Evolutionary conservation across 2,113 vertebrate species (phyloP).

Genomic region (Tricholaema leucomelas): DNA sequence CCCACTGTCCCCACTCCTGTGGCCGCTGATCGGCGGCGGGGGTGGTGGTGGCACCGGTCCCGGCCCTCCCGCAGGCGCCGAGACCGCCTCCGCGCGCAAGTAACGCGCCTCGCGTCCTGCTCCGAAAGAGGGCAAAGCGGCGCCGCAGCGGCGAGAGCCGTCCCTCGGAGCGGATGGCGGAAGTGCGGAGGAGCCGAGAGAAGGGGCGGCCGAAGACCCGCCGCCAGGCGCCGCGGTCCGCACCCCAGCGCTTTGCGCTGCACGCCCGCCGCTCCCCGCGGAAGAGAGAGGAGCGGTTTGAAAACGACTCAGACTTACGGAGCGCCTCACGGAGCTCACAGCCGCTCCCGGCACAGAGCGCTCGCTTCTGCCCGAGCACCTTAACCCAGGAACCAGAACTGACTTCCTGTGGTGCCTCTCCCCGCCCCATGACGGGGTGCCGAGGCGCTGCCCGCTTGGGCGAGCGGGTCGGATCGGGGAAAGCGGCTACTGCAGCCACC

Average conservation of each 20-base stretch:
- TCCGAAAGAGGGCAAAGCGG: not conserved
- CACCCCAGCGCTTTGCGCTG: not conserved
- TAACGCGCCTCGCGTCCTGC: not conserved
- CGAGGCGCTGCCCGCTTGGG: not conserved
- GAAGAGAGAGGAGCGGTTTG: not conserved
- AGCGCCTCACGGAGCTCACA: not conserved
- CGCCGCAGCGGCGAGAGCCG: not conserved
- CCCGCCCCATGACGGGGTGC: constrained; percentile 14
- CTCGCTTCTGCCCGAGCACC: not conserved
- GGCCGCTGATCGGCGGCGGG: not conserved
- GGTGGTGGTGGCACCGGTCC: too few relatives aligned
- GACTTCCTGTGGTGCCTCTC: constrained; percentile 51
- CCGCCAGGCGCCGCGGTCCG: not conserved
- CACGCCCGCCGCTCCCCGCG: not conserved
- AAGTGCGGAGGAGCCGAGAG: not conserved
- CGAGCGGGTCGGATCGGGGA: not conserved
- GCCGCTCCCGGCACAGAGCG: not conserved
- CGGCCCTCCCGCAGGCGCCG: not conserved
- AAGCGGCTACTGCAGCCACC: not conserved
- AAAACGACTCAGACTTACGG: constrained; percentile 27
- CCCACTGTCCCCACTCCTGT: not conserved
- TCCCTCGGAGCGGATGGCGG: not conserved
- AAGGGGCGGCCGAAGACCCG: not conserved
- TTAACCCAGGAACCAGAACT: constrained; percentile 61
- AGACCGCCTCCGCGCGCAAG: not conserved